Evolutionary conservation across 2,888 invertebrate species (phyloP).

Genomic region (Aphrophora alni): DNA sequence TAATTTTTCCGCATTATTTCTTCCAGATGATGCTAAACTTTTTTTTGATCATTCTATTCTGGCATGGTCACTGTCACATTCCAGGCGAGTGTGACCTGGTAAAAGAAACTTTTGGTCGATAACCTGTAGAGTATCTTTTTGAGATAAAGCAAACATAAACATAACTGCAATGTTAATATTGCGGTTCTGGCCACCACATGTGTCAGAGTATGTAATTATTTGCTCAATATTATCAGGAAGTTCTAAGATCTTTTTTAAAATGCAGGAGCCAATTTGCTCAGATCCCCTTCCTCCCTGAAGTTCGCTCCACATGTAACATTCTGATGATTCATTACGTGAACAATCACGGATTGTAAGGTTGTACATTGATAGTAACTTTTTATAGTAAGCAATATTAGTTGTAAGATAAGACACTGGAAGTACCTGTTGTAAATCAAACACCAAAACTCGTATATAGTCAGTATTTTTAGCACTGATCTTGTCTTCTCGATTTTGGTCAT

Average conservation of each 20-base stretch:
- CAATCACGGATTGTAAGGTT: too few relatives aligned
- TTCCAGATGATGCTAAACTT: neutral
- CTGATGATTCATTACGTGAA: too few relatives aligned
- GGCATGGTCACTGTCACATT: slow-evolving; percentile 30
- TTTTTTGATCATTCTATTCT: slow-evolving; percentile 18
- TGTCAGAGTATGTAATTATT: slow-evolving; percentile 3
- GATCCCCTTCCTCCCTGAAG: too few relatives aligned
- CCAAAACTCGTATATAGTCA: too few relatives aligned
- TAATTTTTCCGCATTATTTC: neutral
- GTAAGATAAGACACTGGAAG: too few relatives aligned
- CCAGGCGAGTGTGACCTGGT: slow-evolving; percentile 28
- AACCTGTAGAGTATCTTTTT: neutral
- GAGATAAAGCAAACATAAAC: neutral
- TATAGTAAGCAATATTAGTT: too few relatives aligned
- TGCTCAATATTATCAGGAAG: neutral
- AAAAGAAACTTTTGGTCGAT: slow-evolving; percentile 34
- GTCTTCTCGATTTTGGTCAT: neutral
- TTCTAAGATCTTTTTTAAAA: neutral
- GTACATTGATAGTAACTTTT: too few relatives aligned
- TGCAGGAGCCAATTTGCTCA: too few relatives aligned
- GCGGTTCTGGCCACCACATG: neutral
- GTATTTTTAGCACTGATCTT: too few relatives aligned
- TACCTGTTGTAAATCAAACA: too few relatives aligned
- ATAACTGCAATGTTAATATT: slow-evolving; percentile 15
- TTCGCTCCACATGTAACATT: too few relatives aligned